Percentiles rank a stretch among this genome's conserved stretches.
phyloP scores from a whole-genome alignment of 2,888 invertebrate species.

The Ommatoiulus sabulosus region DNA sequence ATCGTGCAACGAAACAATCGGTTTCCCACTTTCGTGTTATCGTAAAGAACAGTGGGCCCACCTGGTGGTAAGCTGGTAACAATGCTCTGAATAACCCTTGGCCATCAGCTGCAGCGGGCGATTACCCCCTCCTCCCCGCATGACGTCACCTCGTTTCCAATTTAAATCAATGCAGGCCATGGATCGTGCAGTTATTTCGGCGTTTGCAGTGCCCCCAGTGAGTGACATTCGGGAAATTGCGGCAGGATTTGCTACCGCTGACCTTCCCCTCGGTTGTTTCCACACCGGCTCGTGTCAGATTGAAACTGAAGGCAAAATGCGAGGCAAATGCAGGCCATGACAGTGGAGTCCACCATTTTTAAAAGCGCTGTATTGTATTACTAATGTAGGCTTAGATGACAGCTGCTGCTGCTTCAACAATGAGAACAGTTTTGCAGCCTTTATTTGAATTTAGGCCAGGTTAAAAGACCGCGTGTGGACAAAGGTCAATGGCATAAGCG shows the following conservation, averaged over 20 bases:
- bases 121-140: background rate
- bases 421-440: constrained; percentile 3
- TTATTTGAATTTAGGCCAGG: constrained; percentile 22
- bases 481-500: constrained; percentile 7
- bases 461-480: constrained; percentile 40
- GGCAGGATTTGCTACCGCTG: constrained; percentile 8
- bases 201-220: background rate
- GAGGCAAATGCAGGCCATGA: background rate
- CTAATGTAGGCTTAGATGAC: constrained; percentile 4
- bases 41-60: background rate
- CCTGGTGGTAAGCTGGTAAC: background rate
- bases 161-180: constrained; percentile 3
- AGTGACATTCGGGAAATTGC: constrained; percentile 16
- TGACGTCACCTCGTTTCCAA: background rate
- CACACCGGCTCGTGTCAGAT: background rate
- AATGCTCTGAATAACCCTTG: background rate
- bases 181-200: background rate
- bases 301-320: background rate
- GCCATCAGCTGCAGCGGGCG: background rate
- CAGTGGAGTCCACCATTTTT: background rate
- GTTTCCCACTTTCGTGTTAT: no score
- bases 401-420: background rate
- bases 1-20: no score
- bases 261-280: background rate
- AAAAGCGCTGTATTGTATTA: background rate